phyloP scores from a whole-genome alignment of 1,140 invertebrate genomes.

The Tenebrio molitor region DNA sequence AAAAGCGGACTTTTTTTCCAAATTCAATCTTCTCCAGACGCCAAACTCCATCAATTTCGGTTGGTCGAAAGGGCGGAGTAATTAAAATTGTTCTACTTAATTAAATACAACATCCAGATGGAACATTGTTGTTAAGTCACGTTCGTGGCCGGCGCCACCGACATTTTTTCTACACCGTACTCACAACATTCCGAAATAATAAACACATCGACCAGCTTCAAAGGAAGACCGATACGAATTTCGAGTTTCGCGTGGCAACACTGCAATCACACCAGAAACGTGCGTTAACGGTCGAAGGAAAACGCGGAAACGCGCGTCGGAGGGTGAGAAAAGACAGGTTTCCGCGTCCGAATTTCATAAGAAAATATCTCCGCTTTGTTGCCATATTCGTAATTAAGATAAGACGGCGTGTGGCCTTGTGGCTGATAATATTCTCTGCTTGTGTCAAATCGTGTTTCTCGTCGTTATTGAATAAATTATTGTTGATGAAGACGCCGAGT shows the following conservation, averaged over 20 bases:
- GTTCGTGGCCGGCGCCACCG: slow-evolving; percentile 5
- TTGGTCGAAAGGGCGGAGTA: slow-evolving; percentile 5
- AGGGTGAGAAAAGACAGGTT: not conserved
- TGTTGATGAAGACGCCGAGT: not conserved
- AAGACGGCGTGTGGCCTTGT: not conserved
- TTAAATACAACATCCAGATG: slow-evolving; percentile 26
- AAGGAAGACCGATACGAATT: no score
- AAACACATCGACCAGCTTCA: not conserved
- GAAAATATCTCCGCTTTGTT: not conserved
- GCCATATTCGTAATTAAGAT: no score
- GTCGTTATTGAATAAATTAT: not conserved
- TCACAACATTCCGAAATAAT: not conserved
- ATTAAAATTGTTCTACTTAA: slow-evolving; percentile 23
- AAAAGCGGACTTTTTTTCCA: no score
- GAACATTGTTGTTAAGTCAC: slow-evolving; percentile 28
- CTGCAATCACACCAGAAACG: no score
- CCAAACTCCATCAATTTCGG: not conserved
- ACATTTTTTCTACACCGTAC: not conserved
- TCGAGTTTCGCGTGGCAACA: no score
- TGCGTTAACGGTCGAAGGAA: no score
- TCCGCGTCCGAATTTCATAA: not conserved
- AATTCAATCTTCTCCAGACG: no score
- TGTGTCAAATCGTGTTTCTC: not conserved
- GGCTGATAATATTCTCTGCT: not conserved
- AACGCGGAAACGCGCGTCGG: no score